A percentile compares a stretch with the other conserved stretches of the same genome.
Evolutionary conservation across 2,888 invertebrate species (phyloP).

Genomic region (Linnaemya vulpina): DNA sequence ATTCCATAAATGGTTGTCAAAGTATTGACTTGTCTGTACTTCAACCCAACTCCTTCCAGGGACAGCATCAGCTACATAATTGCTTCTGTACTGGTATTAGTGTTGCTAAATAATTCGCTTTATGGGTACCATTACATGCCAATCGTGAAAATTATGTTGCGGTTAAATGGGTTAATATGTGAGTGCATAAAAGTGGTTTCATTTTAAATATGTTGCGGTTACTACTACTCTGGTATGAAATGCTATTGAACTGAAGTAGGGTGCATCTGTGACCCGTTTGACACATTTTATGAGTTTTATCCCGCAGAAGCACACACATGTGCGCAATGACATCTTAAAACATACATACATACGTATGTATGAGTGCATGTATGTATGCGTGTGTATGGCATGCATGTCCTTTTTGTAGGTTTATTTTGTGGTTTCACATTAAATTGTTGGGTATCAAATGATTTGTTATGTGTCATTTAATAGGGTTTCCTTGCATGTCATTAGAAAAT

Average conservation of each 20-base stretch:
- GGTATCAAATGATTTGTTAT: constrained; percentile 68
- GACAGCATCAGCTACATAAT: background rate
- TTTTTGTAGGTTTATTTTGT: constrained; percentile 65
- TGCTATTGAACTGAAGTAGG: constrained; percentile 66
- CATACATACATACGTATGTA: background rate
- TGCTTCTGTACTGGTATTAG: background rate
- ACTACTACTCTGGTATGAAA: constrained; percentile 51
- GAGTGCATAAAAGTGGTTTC: constrained; percentile 72
- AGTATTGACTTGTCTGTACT: too few relatives aligned
- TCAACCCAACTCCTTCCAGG: too few relatives aligned
- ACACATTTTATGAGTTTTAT: constrained; percentile 58
- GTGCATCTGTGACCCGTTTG: constrained; percentile 65
- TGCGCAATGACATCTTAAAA: background rate
- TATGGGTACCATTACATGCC: constrained; percentile 61
- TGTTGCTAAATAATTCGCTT: constrained; percentile 7
- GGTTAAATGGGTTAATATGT: constrained; percentile 72
- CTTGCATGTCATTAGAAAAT: constrained; percentile 66
- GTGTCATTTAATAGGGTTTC: constrained; percentile 69
- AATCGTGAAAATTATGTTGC: constrained; percentile 70
- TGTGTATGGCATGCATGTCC: constrained; percentile 2
- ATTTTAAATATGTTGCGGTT: constrained; percentile 72
- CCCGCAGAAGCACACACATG: constrained; percentile 22
- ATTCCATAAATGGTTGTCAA: too few relatives aligned
- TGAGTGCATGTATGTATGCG: constrained; percentile 5
- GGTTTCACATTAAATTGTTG: constrained; percentile 67